Percentiles rank a stretch among this genome's conserved stretches.
phyloP scores from a whole-genome alignment of 2,888 invertebrate genomes.

The Zygogramma bicolorata region DNA sequence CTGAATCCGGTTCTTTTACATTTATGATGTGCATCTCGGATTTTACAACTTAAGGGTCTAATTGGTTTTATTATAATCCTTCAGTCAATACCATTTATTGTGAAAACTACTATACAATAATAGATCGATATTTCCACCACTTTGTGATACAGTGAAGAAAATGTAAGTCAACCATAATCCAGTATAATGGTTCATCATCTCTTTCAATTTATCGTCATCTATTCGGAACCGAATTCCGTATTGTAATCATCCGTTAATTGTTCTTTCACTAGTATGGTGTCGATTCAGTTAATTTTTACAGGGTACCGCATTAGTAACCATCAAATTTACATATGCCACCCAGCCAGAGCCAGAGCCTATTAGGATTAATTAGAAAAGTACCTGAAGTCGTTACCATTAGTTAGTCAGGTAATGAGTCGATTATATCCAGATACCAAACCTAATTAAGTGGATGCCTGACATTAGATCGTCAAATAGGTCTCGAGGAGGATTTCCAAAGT shows the following conservation, averaged over 20 bases:
- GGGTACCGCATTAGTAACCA: constrained; percentile 17
- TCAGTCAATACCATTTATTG: no score
- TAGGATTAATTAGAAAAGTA: constrained; percentile 56
- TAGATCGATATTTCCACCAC: no score
- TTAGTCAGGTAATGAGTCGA: constrained; percentile 47
- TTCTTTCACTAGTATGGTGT: constrained; percentile 12
- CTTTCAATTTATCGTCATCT: neutral
- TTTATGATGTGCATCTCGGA: no score
- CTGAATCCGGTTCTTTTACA: no score
- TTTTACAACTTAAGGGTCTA: no score
- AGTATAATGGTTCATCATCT: neutral
- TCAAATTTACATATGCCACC: constrained; percentile 55
- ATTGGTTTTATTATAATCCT: no score
- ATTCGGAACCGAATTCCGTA: neutral
- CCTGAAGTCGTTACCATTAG: constrained; percentile 51
- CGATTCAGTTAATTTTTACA: constrained; percentile 24
- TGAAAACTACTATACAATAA: no score
- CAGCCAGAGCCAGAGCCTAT: constrained; percentile 49
- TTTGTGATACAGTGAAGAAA: no score
- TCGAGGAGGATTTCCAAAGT: constrained; percentile 43
- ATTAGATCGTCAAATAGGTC: constrained; percentile 40
- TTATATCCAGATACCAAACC: constrained; percentile 47
- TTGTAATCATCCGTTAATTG: constrained; percentile 1
- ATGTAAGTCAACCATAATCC: no score
- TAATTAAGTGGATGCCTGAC: constrained; percentile 39